Conservation (phyloP, 1,140 invertebrate genomes). For the Drosophila leontia region DNA sequence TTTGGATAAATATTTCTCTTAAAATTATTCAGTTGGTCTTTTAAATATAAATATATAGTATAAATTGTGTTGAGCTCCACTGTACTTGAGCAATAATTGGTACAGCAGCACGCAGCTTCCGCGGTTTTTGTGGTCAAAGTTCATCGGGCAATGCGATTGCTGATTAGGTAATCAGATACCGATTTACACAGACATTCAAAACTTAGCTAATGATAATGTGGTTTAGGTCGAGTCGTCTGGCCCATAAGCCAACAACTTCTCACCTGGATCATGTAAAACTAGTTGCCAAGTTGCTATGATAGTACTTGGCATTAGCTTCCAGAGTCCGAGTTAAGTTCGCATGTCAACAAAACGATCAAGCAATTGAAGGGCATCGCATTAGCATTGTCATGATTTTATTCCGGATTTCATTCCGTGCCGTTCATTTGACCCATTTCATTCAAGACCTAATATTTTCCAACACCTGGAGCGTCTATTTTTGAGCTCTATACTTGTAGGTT, state of each 20-base stretch:
- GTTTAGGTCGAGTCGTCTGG: constrained; percentile 1
- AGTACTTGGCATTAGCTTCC: constrained; percentile 15
- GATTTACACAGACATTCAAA: constrained; percentile 44
- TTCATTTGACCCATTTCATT: constrained; percentile 2
- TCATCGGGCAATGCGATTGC: constrained; percentile 30
- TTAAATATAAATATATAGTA: neutral
- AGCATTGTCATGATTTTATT: neutral
- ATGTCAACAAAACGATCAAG: constrained; percentile 15
- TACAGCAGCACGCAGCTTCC: constrained; percentile 9
- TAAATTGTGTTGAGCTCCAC: neutral
- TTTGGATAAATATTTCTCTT: neutral
- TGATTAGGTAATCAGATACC: constrained; percentile 50
- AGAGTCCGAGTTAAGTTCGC: constrained; percentile 31
- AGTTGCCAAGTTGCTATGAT: constrained; percentile 19
- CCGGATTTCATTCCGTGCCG: neutral
- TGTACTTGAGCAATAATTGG: constrained; percentile 2
- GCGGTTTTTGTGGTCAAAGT: constrained; percentile 51
- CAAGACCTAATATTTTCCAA: neutral
- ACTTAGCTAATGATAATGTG: constrained; percentile 18
- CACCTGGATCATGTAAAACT: constrained; percentile 31
- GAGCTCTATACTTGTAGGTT: constrained; percentile 13
- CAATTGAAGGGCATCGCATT: constrained; percentile 5
- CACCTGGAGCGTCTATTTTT: constrained; percentile 15
- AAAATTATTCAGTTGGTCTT: no score
- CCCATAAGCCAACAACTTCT: constrained; percentile 11